Percentiles rank a stretch among this genome's conserved stretches.
Evolutionary conservation across 1,140 invertebrate species (phyloP).

Genomic region (Schlechtendalia chinensis): DNA sequence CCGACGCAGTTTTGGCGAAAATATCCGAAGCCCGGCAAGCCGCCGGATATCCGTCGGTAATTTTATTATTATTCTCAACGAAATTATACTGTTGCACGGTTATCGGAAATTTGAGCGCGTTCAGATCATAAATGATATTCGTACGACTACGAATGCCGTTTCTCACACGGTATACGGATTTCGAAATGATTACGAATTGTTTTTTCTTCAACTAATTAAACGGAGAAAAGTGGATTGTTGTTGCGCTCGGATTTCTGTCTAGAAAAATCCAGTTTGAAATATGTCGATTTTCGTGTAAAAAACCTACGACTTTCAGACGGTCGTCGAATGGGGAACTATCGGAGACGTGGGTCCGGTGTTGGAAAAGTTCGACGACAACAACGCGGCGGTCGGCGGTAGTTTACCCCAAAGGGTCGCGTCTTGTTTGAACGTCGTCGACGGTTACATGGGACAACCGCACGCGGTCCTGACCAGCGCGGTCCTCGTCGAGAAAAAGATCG

Average conservation of each 20-base stretch:
- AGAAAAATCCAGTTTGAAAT: too few relatives aligned
- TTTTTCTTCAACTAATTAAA: too few relatives aligned
- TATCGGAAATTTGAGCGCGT: too few relatives aligned
- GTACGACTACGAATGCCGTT: too few relatives aligned
- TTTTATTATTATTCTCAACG: background rate
- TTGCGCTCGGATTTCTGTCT: too few relatives aligned
- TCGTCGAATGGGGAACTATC: constrained; percentile 96
- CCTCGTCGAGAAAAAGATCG: constrained; percentile 61
- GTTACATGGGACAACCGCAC: constrained; percentile 81
- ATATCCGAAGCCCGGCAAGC: constrained; percentile 80
- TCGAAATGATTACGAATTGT: background rate
- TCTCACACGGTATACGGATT: too few relatives aligned
- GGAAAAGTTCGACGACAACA: constrained; percentile 75
- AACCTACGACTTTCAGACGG: constrained; percentile 58
- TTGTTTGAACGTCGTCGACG: constrained; percentile 81
- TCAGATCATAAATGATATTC: too few relatives aligned
- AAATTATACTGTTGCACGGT: background rate
- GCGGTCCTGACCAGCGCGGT: constrained; percentile 82
- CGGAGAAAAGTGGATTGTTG: too few relatives aligned
- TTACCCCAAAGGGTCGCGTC: constrained; percentile 87
- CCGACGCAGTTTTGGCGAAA: constrained; percentile 94
- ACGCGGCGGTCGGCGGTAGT: constrained; percentile 87
- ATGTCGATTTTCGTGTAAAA: background rate
- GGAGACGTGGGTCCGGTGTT: constrained; percentile 91
- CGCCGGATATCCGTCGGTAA: constrained; percentile 71